Evolutionary conservation across 2,888 invertebrate species (phyloP).

Genomic region (Pammene aurita): DNA sequence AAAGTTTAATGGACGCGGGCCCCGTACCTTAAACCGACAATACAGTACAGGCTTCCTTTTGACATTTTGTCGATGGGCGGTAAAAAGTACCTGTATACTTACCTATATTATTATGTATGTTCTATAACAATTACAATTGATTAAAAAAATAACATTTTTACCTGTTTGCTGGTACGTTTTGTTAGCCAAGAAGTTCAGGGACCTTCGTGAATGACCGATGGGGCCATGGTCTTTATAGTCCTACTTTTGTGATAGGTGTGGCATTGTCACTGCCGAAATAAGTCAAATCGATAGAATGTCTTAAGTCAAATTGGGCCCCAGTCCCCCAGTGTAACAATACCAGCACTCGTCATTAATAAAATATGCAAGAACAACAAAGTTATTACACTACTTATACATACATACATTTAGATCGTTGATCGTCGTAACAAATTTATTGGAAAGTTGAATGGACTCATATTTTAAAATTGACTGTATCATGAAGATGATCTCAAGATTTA

Average conservation of each 20-base stretch:
- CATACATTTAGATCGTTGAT: slow-evolving; percentile 6
- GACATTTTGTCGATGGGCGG: slow-evolving; percentile 23
- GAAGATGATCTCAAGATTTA: slow-evolving; percentile 2
- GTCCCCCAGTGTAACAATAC: neutral
- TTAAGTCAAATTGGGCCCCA: neutral
- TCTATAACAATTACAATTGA: slow-evolving; percentile 1
- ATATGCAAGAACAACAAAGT: slow-evolving; percentile 1
- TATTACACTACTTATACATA: neutral
- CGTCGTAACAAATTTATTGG: neutral
- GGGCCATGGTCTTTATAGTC: too few species aligned
- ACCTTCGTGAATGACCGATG: neutral
- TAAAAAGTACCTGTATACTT: slow-evolving; percentile 8
- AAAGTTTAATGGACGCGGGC: slow-evolving; percentile 56
- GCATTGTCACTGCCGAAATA: neutral
- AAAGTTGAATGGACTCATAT: slow-evolving; percentile 13
- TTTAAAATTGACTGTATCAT: slow-evolving; percentile 11
- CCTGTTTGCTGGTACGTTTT: neutral
- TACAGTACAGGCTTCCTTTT: slow-evolving; percentile 19
- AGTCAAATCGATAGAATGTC: too few species aligned
- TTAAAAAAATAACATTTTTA: neutral
- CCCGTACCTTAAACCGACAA: slow-evolving; percentile 4
- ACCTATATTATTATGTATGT: too few species aligned
- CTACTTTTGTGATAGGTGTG: neutral
- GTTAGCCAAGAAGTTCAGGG: too few species aligned
- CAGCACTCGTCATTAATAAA: slow-evolving; percentile 5